Evolutionary conservation across 1,140 invertebrate species (phyloP).

Genomic region (Drosophila jambulina): DNA sequence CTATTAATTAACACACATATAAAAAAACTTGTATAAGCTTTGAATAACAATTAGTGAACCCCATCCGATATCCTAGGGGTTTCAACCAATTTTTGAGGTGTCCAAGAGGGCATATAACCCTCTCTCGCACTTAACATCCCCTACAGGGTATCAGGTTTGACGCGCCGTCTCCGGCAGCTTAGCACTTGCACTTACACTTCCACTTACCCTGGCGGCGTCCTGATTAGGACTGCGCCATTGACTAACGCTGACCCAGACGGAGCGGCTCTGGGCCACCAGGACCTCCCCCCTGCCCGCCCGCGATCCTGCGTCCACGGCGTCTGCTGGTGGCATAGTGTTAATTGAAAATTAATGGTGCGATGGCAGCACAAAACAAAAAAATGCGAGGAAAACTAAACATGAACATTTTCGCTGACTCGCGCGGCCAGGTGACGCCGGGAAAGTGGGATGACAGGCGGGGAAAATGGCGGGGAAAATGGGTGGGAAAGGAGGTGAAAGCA

Average conservation of each 20-base stretch:
- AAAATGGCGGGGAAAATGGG: not conserved
- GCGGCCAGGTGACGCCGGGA: conserved; percentile 55
- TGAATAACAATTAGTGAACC: too few relatives aligned
- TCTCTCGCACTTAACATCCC: too few relatives aligned
- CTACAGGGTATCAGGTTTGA: conserved; percentile 15
- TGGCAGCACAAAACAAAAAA: conserved; percentile 30
- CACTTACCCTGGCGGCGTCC: not conserved
- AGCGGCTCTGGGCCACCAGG: not conserved
- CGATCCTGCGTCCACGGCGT: conserved; percentile 8
- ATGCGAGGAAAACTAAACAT: conserved; percentile 63
- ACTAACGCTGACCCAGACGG: conserved; percentile 18
- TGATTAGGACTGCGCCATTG: conserved; percentile 8
- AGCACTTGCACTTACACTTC: conserved; percentile 16
- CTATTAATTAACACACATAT: too few relatives aligned
- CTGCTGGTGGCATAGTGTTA: conserved; percentile 78
- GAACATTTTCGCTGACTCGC: conserved; percentile 68
- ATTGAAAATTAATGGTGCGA: conserved; percentile 82
- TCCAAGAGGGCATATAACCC: too few relatives aligned
- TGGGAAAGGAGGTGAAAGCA: not conserved
- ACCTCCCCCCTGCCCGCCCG: not conserved
- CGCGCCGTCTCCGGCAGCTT: conserved; percentile 16
- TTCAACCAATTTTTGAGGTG: too few relatives aligned
- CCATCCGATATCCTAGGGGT: too few relatives aligned
- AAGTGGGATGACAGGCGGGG: not conserved
- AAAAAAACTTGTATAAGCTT: too few relatives aligned